phyloP scores from a whole-genome alignment of 1,140 invertebrate genomes.

The Cydia pomonella region DNA sequence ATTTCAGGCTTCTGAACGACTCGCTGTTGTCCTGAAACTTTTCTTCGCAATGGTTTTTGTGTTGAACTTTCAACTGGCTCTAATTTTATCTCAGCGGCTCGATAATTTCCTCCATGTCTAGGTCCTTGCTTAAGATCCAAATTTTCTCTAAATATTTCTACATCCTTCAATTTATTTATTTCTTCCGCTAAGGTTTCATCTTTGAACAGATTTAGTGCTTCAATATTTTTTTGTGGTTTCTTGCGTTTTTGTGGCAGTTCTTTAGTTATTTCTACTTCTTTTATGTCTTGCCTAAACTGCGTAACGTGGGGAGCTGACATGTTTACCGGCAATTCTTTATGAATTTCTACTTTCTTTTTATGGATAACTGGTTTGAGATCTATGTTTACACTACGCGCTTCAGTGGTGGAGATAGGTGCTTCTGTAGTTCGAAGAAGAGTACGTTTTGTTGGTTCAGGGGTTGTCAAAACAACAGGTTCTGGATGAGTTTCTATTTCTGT shows the following conservation, averaged over 20 bases:
- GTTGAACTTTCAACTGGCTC: background rate
- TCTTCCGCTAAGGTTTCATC: slow-evolving; percentile 73
- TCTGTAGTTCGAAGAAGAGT: slow-evolving; percentile 59
- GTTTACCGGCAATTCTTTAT: slow-evolving; percentile 66
- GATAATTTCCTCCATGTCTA: slow-evolving; percentile 74
- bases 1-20: background rate
- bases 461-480: slow-evolving; percentile 43
- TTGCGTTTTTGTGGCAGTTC: slow-evolving; percentile 52
- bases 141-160: slow-evolving; percentile 71
- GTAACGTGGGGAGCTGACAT: slow-evolving; percentile 60
- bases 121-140: slow-evolving; percentile 64
- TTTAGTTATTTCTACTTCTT: slow-evolving; percentile 76
- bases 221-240: slow-evolving; percentile 55
- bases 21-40: background rate
- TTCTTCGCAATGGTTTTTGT: background rate
- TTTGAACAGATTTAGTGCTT: slow-evolving; percentile 67
- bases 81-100: slow-evolving; percentile 42
- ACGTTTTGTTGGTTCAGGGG: slow-evolving; percentile 59
- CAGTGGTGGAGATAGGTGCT: slow-evolving; percentile 54
- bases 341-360: slow-evolving; percentile 70
- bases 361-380: slow-evolving; percentile 55
- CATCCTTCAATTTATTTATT: slow-evolving; percentile 70
- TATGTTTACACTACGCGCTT: slow-evolving; percentile 43
- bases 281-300: slow-evolving; percentile 71
- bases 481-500: slow-evolving; percentile 35